Percentiles rank a stretch among this genome's conserved stretches.
Conservation (phyloP, 2,113 vertebrate species). For the Phainopepla nitens region DNA sequence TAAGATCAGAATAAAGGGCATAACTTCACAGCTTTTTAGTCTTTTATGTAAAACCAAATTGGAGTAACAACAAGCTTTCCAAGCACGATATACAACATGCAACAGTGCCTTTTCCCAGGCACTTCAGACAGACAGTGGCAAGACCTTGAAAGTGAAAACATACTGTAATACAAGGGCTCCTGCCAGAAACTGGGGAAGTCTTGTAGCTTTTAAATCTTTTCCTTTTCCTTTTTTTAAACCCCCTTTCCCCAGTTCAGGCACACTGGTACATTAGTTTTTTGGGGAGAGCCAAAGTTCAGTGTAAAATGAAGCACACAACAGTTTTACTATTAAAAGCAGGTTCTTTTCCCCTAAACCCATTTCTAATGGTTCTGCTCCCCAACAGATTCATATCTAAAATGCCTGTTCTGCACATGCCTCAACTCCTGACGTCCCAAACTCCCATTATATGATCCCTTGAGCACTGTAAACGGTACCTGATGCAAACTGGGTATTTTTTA, state of each 20-base stretch:
- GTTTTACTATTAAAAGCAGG: not conserved
- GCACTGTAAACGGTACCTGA: not conserved
- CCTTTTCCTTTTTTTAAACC: not conserved
- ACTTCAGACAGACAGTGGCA: not conserved
- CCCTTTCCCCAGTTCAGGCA: not conserved
- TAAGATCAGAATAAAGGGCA: not conserved
- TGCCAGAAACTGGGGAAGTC: not conserved
- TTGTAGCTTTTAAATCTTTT: not conserved
- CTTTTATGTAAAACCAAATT: not conserved
- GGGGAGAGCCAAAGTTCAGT: not conserved
- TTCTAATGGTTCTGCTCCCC: not conserved
- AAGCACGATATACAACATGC: not conserved
- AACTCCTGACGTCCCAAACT: not conserved
- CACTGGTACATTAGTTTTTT: not conserved
- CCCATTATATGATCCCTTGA: not conserved
- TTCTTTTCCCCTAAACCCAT: not conserved
- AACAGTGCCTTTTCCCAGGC: not conserved
- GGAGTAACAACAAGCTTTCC: not conserved
- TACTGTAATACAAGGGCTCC: not conserved
- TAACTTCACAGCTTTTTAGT: not conserved
- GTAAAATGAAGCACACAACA: not conserved
- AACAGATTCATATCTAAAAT: not conserved
- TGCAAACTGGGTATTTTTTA: not conserved
- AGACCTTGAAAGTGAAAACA: not conserved
- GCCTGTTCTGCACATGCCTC: not conserved